Percentiles rank a stretch among this genome's conserved stretches.
Conservation (phyloP, 1,140 invertebrate species). For the Neomicropteryx cornuta region DNA sequence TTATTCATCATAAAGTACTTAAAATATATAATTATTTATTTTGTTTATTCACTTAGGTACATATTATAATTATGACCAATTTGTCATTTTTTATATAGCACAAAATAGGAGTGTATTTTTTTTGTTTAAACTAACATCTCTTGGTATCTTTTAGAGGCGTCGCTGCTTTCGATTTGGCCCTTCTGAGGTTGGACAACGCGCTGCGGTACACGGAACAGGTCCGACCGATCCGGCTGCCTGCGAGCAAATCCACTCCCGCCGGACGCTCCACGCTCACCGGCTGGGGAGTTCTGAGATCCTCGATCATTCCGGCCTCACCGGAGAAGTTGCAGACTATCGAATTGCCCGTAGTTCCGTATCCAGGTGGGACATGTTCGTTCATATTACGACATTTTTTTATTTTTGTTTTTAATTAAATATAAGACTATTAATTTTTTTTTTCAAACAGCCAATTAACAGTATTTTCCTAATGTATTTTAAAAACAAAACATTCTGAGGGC, state of each 20-base stretch:
- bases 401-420: too few species aligned
- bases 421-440: too few species aligned
- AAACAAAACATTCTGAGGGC: too few species aligned
- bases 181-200: conserved; percentile 42
- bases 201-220: conserved; percentile 43
- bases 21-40: neutral
- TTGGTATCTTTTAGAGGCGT: conserved; percentile 28
- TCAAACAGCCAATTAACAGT: too few species aligned
- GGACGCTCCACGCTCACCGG: conserved; percentile 23
- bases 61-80: neutral
- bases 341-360: conserved; percentile 26
- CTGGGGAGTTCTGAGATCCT: conserved; percentile 31
- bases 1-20: neutral
- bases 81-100: too few species aligned
- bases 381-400: too few species aligned
- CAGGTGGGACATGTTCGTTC: conserved; percentile 25
- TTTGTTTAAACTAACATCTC: too few species aligned
- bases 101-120: too few species aligned
- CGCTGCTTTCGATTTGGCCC: conserved; percentile 47
- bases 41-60: neutral
- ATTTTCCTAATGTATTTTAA: too few species aligned
- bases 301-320: conserved; percentile 24
- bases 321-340: conserved; percentile 32
- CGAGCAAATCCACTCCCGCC: conserved; percentile 17
- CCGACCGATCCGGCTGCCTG: conserved; percentile 39